Base-by-base conservation (phyloP, 2,888 invertebrate genomes). In the Lymantria dispar region DNA sequence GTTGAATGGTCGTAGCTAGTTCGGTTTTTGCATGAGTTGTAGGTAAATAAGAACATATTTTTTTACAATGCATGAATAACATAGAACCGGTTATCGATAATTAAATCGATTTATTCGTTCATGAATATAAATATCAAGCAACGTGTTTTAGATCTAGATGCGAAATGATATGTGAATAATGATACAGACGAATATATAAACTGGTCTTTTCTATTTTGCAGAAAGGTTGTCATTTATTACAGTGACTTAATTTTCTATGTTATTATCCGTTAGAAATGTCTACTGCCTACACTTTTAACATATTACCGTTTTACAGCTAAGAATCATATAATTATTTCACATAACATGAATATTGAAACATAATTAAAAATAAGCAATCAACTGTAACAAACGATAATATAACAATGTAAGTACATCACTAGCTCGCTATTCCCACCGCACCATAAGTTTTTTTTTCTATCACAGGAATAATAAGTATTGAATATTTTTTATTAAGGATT, bases 381-480 rank as follows among this genome's bases (percentile, higher is more conserved):
- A 15, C 15, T 14, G 40, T 14, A 15, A 40, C 10, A 44, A 41
- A 58, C 60, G 60, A 57, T 51, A 55, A 38, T 10, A 14, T 5
- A 42, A 11, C 12, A 22, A 22, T 22, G 22, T 37, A 39, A n/a
- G n/a, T 29, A 33, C 76, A 64, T 56, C 70, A 58, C 76, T 76
- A 63, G 48, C n/a, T 49, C 55, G 58, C 58, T 67, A 55, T 68
- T 68, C 70, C 64, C 68, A 74, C 77, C 76, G 71, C 67, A 59
- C 71, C 76, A 76, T 77, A 76, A 69, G 59, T 76, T 76, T 74
- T 77, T 77, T 67, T 71, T 58, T 63, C 60, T 64, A 68, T 70
- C 63, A 66, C 69, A 68, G 62, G 73, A 70, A 78, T 77, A 78
- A 77, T 76, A 68, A 65, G 77, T 70, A 78, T 78, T 80, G 73